phyloP scores from a whole-genome alignment of 2,797 vertebrate species.

The Helicolenus hilgendorfi region DNA sequence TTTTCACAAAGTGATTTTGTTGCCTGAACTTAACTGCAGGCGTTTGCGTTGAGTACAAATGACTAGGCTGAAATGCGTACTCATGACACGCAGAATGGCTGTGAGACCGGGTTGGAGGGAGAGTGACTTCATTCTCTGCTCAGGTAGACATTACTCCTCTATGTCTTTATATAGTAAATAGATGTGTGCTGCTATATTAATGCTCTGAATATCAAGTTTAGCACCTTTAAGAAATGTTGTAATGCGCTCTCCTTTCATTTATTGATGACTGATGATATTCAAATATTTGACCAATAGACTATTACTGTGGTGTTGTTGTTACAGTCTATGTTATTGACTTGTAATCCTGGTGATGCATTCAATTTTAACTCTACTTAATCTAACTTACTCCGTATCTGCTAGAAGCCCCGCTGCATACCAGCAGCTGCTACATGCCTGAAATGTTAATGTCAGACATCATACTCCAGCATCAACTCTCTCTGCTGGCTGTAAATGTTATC shows the following conservation, averaged over 20 bases:
- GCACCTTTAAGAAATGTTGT: neutral
- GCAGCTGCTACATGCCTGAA: slow-evolving; percentile 63
- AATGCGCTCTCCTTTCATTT: neutral
- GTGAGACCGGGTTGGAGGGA: no score
- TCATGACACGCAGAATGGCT: no score
- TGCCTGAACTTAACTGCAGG: no score
- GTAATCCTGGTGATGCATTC: neutral
- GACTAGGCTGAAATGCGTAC: no score
- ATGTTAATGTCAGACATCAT: slow-evolving; percentile 70
- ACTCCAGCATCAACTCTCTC: slow-evolving; percentile 46
- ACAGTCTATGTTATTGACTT: slow-evolving; percentile 10
- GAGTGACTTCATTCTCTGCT: no score
- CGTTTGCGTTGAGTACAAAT: no score
- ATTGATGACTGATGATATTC: neutral
- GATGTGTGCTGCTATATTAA: no score
- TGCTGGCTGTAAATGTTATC: slow-evolving; percentile 54
- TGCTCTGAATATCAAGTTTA: no score
- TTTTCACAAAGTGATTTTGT: no score
- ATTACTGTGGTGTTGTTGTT: neutral
- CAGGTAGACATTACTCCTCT: no score
- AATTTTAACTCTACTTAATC: slow-evolving; percentile 19
- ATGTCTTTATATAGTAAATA: no score
- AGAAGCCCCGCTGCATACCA: slow-evolving; percentile 12
- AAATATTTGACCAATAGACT: neutral
- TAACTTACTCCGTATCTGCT: slow-evolving; percentile 24